phyloP scores from a whole-genome alignment of 2,797 vertebrate species.

The Halcyon chelicuti region DNA sequence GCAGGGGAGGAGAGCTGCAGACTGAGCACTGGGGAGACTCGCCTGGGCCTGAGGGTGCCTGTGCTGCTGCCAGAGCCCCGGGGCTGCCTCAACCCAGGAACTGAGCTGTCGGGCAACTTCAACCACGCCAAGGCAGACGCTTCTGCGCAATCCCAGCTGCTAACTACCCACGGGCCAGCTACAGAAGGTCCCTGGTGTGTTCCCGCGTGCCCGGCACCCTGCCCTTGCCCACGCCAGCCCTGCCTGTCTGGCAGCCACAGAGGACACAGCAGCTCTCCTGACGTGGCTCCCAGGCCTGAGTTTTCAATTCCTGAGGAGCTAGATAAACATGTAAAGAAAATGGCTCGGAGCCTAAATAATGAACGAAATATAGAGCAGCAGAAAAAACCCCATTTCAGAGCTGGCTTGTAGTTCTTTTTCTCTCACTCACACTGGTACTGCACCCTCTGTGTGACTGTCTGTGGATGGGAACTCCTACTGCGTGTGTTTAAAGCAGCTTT shows the following conservation, averaged over 20 bases:
- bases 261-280: not conserved
- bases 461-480: not conserved
- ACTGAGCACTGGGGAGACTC: fast-evolving
- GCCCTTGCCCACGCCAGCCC: not conserved
- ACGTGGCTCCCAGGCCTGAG: not conserved
- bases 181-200: not conserved
- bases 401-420: not conserved
- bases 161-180: not conserved
- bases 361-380: not conserved
- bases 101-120: fast-evolving
- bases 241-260: not conserved
- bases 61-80: fast-evolving
- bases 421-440: not conserved
- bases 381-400: not conserved
- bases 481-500: not conserved
- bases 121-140: not conserved
- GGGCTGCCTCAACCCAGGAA: not conserved
- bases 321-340: not conserved
- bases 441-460: not conserved
- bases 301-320: not conserved
- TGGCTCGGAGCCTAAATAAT: not conserved
- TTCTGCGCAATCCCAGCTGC: not conserved
- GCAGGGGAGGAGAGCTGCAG: not conserved
- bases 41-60: not conserved
- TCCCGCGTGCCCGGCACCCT: fast-evolving